Evolutionary conservation across 2,888 invertebrate genomes (phyloP).

Genomic region (Lucinisca nassula): DNA sequence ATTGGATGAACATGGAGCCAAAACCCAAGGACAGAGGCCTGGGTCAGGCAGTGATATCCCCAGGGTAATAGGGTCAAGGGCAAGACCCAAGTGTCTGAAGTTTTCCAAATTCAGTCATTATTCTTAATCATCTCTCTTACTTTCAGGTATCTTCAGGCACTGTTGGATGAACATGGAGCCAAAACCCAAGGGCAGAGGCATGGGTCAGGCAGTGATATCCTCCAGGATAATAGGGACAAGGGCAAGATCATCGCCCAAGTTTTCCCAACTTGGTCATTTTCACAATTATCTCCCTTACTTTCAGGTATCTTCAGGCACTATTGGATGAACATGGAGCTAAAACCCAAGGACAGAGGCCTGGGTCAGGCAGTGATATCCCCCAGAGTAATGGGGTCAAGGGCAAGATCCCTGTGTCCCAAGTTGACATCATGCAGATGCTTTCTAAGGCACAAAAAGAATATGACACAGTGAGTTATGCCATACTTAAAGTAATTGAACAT

Average conservation of each 20-base stretch:
- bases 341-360: neutral
- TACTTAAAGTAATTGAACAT: too few relatives aligned
- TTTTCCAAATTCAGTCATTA: too few relatives aligned
- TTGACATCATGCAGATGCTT: constrained; percentile 93
- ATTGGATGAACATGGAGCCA: constrained; percentile 35
- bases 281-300: too few relatives aligned
- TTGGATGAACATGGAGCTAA: constrained; percentile 40
- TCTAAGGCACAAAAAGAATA: constrained; percentile 96
- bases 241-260: too few relatives aligned
- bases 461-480: constrained; percentile 89
- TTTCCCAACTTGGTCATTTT: too few relatives aligned
- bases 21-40: neutral
- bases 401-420: constrained; percentile 61
- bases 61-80: constrained; percentile 74
- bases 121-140: too few relatives aligned
- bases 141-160: constrained; percentile 47
- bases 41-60: constrained; percentile 78
- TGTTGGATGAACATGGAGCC: constrained; percentile 35
- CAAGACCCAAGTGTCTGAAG: constrained; percentile 60
- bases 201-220: constrained; percentile 79
- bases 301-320: constrained; percentile 43
- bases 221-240: constrained; percentile 71
- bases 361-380: constrained; percentile 78
- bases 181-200: neutral
- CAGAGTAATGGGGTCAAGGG: constrained; percentile 74